Conservation (phyloP, 1,140 invertebrate species). For the Magallana gigas region DNA sequence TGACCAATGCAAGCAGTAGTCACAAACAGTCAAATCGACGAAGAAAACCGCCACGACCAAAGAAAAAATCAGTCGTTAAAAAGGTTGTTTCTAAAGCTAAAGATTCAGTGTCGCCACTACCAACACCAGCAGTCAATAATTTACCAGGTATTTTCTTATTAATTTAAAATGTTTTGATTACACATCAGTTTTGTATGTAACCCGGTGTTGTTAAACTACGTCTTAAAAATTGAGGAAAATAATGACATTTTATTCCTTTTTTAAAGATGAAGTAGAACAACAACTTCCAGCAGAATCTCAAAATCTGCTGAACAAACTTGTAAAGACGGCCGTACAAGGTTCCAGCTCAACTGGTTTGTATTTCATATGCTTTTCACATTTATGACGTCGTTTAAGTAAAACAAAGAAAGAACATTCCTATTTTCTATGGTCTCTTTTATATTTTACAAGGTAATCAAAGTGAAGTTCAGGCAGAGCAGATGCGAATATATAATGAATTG, state of each 20-base stretch:
- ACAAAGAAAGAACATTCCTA: neutral
- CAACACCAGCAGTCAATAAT: neutral
- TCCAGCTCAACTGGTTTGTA: neutral
- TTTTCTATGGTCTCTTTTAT: neutral
- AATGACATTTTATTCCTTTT: neutral
- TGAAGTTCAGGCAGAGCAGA: neutral
- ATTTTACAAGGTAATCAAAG: neutral
- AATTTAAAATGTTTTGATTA: neutral
- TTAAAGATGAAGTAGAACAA: neutral
- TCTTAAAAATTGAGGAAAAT: neutral
- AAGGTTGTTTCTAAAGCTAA: neutral
- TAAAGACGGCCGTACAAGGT: neutral
- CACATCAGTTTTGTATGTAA: neutral
- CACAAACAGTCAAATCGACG: neutral
- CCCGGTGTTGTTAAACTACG: neutral
- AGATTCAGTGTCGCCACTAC: neutral
- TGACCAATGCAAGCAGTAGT: neutral
- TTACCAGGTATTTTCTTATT: neutral
- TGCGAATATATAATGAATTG: conserved; percentile 2
- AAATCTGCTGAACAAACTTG: neutral
- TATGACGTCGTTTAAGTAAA: neutral
- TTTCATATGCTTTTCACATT: neutral
- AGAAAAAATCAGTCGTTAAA: neutral
- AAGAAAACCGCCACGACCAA: neutral
- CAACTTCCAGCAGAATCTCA: neutral